These are phyloP conservation scores for Clistopyga incitator DNA, from an alignment of 2,888 invertebrate genomes.

Conservation along the genomic window DNA sequence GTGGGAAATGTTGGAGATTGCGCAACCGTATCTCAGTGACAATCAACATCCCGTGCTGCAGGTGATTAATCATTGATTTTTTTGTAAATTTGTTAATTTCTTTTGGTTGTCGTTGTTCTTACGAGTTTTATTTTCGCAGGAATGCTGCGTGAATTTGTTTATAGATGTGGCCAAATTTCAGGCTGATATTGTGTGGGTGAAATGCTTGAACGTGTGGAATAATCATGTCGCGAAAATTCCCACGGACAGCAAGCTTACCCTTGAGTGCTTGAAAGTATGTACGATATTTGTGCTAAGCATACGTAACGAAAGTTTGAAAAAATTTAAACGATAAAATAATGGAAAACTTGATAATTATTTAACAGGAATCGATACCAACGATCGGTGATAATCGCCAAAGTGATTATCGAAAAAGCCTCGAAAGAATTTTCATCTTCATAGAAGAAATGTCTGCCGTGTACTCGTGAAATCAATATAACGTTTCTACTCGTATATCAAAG, in stretches of 20 bases:
- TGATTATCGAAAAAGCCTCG: conserved; percentile 76
- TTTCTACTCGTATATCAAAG: conserved; percentile 2
- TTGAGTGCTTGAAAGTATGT: conserved; percentile 72
- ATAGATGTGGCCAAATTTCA: conserved; percentile 85
- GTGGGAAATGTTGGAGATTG: conserved; percentile 83
- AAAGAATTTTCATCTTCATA: conserved; percentile 74
- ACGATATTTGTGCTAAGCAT: conserved; percentile 18
- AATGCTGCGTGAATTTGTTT: conserved; percentile 86
- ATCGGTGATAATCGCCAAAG: conserved; percentile 60
- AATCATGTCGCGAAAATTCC: conserved; percentile 70
- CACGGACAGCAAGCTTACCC: conserved; percentile 65
- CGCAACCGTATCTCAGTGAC: conserved; percentile 86
- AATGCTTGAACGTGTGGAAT: conserved; percentile 80
- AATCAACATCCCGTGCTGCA: conserved; percentile 88
- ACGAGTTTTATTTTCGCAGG: conserved; percentile 80
- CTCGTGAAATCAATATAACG: conserved; percentile 29
- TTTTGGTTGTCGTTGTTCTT: background rate
- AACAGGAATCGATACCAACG: conserved; percentile 63
- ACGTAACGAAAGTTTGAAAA: too few species aligned
- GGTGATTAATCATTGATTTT: conserved; percentile 83
- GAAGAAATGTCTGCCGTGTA: conserved; percentile 55
- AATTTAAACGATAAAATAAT: background rate
- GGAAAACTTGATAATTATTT: background rate
- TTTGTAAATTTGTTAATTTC: background rate
- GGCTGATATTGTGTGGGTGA: conserved; percentile 81